Evolutionary conservation across 92 coral and sea anemone genomes (phyloP).

Genomic region (Palythoa caribaeorum): DNA sequence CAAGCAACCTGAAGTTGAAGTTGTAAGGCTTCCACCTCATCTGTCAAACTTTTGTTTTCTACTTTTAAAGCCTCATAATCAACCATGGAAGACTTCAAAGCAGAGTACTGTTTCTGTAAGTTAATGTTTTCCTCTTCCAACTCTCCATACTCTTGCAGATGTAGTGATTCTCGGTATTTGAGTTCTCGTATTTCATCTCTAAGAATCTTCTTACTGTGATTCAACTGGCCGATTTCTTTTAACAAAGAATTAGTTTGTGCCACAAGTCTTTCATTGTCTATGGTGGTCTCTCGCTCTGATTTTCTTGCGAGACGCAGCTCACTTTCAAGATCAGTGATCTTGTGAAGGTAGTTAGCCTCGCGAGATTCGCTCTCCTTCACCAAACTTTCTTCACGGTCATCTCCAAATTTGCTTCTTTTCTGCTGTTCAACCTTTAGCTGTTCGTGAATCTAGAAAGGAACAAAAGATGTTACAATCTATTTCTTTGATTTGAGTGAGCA

Average conservation of each 20-base stretch:
- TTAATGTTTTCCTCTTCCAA: slow-evolving; percentile 96
- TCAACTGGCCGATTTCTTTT: slow-evolving; percentile 88
- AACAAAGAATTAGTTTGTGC: slow-evolving; percentile 73
- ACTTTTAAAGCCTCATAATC: slow-evolving; percentile 98
- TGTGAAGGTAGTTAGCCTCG: slow-evolving; percentile 88
- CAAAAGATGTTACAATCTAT: background rate
- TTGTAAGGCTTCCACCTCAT: slow-evolving; percentile 90
- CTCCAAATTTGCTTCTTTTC: slow-evolving; percentile 95
- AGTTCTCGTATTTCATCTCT: slow-evolving; percentile 88
- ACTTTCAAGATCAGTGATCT: slow-evolving; percentile 92
- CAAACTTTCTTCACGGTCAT: slow-evolving; percentile 91
- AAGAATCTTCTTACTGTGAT: slow-evolving; percentile 80
- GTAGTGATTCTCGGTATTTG: slow-evolving; percentile 84
- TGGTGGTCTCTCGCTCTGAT: slow-evolving; percentile 80
- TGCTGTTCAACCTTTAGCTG: slow-evolving; percentile 96
- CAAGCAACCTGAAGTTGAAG: slow-evolving; percentile 93
- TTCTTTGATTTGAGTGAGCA: no score
- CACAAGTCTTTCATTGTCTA: slow-evolving; percentile 87
- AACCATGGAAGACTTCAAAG: slow-evolving; percentile 87
- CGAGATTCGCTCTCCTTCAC: slow-evolving; percentile 98
- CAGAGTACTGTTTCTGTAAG: slow-evolving; percentile 91
- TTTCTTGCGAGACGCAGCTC: slow-evolving; percentile 90
- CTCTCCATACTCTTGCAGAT: slow-evolving; percentile 88
- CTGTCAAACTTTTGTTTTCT: slow-evolving; percentile 92
- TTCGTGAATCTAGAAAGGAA: slow-evolving; percentile 78